These are phyloP conservation scores for Torymus aiolomorphi DNA, from an alignment of 2,888 invertebrate species.

Conservation along the genomic window DNA sequence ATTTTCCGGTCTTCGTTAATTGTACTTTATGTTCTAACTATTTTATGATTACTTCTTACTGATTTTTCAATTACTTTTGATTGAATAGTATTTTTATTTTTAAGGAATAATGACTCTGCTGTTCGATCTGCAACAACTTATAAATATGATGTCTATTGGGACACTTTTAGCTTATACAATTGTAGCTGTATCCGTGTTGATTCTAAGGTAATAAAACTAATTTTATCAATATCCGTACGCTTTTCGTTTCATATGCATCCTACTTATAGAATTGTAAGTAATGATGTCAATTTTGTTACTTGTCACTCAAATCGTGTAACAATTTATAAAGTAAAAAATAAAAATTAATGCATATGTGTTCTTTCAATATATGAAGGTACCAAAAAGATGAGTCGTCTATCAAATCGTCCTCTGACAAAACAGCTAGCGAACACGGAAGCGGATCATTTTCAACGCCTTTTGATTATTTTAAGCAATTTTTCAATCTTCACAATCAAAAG, in stretches of 20 bases:
- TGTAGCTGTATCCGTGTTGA: conserved; percentile 91
- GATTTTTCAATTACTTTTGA: neutral
- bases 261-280: too few species aligned
- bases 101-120: conserved; percentile 88
- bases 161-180: conserved; percentile 93
- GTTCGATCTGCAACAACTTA: conserved; percentile 93
- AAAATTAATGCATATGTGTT: neutral
- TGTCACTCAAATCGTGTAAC: neutral
- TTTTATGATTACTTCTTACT: too few species aligned
- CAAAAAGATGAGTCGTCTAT: conserved; percentile 61
- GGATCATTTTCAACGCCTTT: conserved; percentile 59
- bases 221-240: neutral
- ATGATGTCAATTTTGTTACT: too few species aligned
- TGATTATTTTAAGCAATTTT: conserved; percentile 77
- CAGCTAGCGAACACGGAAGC: conserved; percentile 59
- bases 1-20: too few species aligned
- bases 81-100: neutral
- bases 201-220: conserved; percentile 82
- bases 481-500: conserved; percentile 85
- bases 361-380: conserved; percentile 52
- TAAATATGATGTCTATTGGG: conserved; percentile 98
- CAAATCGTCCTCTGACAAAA: conserved; percentile 61
- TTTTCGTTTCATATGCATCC: neutral
- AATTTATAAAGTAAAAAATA: conserved; percentile 10
- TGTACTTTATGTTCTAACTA: too few species aligned